phyloP scores from a whole-genome alignment of 2,113 vertebrate species.

The Laticauda colubrina region DNA sequence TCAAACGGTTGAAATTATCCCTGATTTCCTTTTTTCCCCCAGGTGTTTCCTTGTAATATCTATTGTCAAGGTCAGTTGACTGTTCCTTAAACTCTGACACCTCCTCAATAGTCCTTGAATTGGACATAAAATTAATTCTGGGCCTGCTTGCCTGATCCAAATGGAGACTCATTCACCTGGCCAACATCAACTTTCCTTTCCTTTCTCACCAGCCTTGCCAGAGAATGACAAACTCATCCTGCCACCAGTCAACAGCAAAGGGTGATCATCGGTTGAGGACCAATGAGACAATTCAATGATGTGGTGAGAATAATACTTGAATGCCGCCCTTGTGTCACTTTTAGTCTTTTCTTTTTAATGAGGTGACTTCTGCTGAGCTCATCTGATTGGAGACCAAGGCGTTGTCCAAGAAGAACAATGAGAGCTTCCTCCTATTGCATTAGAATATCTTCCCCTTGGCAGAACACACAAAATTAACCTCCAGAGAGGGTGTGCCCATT shows the following conservation, averaged over 20 bases:
- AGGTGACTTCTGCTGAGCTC: conserved; percentile 62
- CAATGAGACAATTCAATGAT: conserved; percentile 50
- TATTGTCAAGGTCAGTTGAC: conserved; percentile 49
- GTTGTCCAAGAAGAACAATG: conserved; percentile 50
- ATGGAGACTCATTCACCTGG: conserved; percentile 65
- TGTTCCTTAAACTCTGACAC: conserved; percentile 35
- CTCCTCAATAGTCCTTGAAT: conserved; percentile 51
- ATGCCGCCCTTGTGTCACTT: conserved; percentile 40
- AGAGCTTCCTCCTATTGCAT: conserved; percentile 59
- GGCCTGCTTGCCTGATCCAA: conserved; percentile 64
- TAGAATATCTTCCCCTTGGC: conserved; percentile 39
- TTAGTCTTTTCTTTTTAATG: conserved; percentile 54
- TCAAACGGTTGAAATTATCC: conserved; percentile 32
- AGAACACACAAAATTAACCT: conserved; percentile 53
- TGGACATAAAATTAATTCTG: conserved; percentile 67
- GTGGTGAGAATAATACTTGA: conserved; percentile 53
- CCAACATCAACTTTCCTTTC: conserved; percentile 76
- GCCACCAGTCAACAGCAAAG: conserved; percentile 50
- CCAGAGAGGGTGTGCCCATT: not conserved
- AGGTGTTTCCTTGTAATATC: conserved; percentile 77
- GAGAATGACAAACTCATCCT: conserved; percentile 61
- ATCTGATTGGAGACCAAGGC: conserved; percentile 51
- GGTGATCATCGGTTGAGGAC: conserved; percentile 31
- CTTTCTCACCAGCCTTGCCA: conserved; percentile 78
- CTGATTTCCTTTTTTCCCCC: conserved; percentile 65